These are phyloP conservation scores for Erythrocercus mccallii DNA, from an alignment of 2,113 vertebrate species.

Conservation along the genomic window DNA sequence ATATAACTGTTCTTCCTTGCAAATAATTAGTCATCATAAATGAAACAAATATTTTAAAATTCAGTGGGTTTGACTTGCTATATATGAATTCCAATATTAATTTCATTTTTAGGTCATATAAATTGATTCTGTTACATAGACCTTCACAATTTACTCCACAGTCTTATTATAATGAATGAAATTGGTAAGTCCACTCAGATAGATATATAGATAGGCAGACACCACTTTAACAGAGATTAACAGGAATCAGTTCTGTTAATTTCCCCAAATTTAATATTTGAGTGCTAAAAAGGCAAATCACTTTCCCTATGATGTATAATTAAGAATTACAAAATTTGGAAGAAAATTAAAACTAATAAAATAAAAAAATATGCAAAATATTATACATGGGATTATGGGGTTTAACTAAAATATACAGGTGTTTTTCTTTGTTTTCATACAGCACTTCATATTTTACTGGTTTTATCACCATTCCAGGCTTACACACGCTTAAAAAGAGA, in stretches of 20 bases:
- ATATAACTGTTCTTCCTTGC: not conserved
- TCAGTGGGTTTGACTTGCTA: not conserved
- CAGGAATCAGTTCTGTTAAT: not conserved
- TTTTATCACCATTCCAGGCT: not conserved
- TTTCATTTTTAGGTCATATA: not conserved
- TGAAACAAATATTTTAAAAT: not conserved
- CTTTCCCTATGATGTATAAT: not conserved
- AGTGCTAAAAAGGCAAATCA: not conserved
- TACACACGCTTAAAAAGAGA: not conserved
- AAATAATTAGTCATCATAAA: not conserved
- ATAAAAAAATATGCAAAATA: not conserved
- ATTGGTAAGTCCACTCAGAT: not conserved
- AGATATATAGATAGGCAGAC: not conserved
- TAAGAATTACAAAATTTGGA: not conserved
- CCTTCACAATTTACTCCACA: not conserved
- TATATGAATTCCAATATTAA: not conserved
- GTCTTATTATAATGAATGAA: not conserved
- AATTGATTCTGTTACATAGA: not conserved
- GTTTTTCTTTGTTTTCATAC: not conserved
- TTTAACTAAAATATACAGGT: not conserved
- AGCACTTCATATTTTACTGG: not conserved
- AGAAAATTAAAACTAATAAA: not conserved
- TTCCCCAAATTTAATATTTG: not conserved
- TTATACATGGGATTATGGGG: accelerated
- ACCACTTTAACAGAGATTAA: not conserved